Evolutionary conservation across 2,888 invertebrate species (phyloP).

Genomic region (Volucella bombylans): DNA sequence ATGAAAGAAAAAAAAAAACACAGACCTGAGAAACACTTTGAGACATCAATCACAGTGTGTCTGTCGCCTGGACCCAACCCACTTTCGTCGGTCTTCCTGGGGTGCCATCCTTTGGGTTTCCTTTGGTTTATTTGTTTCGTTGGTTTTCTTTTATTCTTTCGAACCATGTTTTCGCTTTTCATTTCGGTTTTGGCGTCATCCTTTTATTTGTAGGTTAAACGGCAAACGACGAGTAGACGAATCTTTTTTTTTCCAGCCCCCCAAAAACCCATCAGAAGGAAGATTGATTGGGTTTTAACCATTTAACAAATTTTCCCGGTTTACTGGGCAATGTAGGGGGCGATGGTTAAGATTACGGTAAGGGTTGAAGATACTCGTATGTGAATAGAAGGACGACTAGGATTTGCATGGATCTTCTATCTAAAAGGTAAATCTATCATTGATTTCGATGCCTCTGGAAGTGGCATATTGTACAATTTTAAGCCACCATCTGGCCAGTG

Average conservation of each 20-base stretch:
- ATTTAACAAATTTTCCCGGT: constrained; percentile 66
- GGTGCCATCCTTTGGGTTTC: constrained; percentile 28
- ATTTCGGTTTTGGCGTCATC: constrained; percentile 2
- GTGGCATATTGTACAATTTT: too few relatives aligned
- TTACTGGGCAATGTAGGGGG: constrained; percentile 23
- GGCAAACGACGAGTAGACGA: constrained; percentile 8
- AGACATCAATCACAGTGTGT: constrained; percentile 67
- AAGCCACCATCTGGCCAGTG: too few relatives aligned
- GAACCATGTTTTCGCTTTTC: not conserved
- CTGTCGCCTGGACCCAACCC: constrained; percentile 39
- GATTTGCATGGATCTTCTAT: too few relatives aligned
- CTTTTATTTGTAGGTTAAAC: constrained; percentile 11
- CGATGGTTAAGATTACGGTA: too few relatives aligned
- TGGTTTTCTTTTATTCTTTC: not conserved
- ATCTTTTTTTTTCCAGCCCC: not conserved
- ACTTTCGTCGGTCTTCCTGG: constrained; percentile 23
- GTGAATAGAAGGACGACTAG: too few relatives aligned
- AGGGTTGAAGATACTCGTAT: too few relatives aligned
- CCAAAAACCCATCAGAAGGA: constrained; percentile 24
- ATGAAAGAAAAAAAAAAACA: not conserved
- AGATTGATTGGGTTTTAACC: constrained; percentile 70
- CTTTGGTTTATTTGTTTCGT: not conserved
- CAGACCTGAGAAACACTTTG: constrained; percentile 11
- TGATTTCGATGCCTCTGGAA: too few relatives aligned
- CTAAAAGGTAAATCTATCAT: too few relatives aligned